Percentiles rank a stretch among this genome's conserved stretches.
Evolutionary conservation across 2,797 vertebrate genomes (phyloP).

Genomic region (Sternarchorhynchus goeldii): DNA sequence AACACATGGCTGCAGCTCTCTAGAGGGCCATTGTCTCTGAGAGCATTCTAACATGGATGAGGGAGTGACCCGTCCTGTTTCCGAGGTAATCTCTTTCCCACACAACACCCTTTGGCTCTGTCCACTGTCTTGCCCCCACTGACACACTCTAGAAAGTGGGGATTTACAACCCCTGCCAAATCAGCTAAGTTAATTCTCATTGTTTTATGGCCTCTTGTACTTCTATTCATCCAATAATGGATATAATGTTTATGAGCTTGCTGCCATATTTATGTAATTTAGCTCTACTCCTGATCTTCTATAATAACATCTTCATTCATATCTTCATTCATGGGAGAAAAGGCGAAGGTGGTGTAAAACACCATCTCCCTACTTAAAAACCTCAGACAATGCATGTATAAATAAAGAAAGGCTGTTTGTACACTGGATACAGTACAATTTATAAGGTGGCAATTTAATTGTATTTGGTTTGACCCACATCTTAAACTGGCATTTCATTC

Average conservation of each 20-base stretch:
- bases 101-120: constrained; percentile 30
- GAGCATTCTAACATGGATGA: constrained; percentile 44
- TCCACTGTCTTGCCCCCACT: constrained; percentile 23
- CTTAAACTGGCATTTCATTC: constrained; percentile 34
- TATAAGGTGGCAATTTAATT: constrained; percentile 11
- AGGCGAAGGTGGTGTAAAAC: too few species aligned
- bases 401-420: not conserved
- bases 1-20: constrained; percentile 33
- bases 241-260: too few species aligned
- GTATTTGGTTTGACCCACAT: constrained; percentile 14
- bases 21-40: constrained; percentile 56
- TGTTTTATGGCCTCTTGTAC: too few species aligned
- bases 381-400: not conserved
- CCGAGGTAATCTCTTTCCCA: constrained; percentile 49
- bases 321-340: too few species aligned
- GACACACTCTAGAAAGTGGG: constrained; percentile 32
- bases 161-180: constrained; percentile 20
- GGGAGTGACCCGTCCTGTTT: constrained; percentile 54
- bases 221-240: too few species aligned
- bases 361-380: not conserved
- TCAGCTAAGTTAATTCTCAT: not conserved
- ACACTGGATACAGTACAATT: not conserved
- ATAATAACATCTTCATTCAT: too few species aligned
- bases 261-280: too few species aligned
- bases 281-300: too few species aligned